Percentiles rank a stretch among this genome's conserved stretches.
These are phyloP conservation scores for Poeciliopsis turrubarensis DNA, from an alignment of 2,113 vertebrate genomes.

Conservation along the genomic window DNA sequence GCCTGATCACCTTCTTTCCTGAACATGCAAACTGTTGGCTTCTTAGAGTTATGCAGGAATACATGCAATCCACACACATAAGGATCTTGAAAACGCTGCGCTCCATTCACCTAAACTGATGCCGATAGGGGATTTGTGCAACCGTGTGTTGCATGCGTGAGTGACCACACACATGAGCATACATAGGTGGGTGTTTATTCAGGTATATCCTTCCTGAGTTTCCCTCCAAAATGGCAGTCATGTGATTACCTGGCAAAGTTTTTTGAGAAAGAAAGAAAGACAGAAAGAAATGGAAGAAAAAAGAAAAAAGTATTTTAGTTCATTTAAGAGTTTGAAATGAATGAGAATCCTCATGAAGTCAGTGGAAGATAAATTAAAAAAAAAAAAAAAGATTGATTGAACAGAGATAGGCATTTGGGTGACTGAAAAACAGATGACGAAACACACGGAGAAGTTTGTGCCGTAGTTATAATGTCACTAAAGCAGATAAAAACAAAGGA, in stretches of 20 bases:
- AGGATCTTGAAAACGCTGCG: background rate
- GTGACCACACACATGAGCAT: background rate
- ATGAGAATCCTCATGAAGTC: background rate
- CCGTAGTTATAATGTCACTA: no score
- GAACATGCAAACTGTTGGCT: background rate
- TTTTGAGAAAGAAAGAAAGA: slow-evolving; percentile 24
- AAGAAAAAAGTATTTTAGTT: background rate
- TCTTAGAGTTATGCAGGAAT: slow-evolving; percentile 4
- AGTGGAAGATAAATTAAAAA: slow-evolving; percentile 14
- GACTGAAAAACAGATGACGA: slow-evolving; percentile 34
- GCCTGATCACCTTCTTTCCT: background rate
- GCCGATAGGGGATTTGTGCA: slow-evolving; percentile 1
- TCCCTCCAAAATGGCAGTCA: slow-evolving; percentile 60
- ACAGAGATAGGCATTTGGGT: background rate
- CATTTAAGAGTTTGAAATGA: background rate
- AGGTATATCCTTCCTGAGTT: slow-evolving; percentile 80
- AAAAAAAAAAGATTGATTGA: slow-evolving; percentile 17
- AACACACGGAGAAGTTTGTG: slow-evolving; percentile 38
- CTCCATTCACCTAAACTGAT: background rate
- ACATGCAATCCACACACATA: background rate
- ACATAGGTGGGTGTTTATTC: slow-evolving; percentile 75
- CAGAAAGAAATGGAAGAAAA: slow-evolving; percentile 23
- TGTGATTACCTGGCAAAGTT: slow-evolving; percentile 39
- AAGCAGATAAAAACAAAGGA: no score
- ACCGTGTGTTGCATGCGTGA: background rate